Percentiles rank a stretch among this genome's conserved stretches.
These are phyloP conservation scores for Mormyrus proboscirostris DNA, from an alignment of 2,797 vertebrate genomes.

Conservation along the genomic window DNA sequence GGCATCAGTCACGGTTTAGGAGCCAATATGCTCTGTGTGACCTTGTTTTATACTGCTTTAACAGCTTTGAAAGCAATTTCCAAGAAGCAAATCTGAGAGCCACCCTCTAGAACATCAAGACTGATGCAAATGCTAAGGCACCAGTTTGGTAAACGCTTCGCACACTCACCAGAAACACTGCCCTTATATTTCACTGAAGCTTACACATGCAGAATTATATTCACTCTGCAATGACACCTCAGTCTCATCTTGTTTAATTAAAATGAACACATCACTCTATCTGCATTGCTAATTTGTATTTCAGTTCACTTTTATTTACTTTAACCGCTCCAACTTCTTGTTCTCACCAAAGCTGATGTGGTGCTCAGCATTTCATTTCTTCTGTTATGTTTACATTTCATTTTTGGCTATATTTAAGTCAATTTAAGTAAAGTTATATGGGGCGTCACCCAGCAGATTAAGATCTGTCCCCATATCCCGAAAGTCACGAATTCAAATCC, in stretches of 20 bases:
- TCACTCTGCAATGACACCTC: background rate
- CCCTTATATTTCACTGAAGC: background rate
- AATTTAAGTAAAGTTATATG: background rate
- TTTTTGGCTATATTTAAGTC: background rate
- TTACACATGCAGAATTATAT: background rate
- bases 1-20: background rate
- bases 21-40: background rate
- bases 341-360: background rate
- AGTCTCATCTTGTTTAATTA: background rate
- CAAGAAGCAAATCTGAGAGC: background rate
- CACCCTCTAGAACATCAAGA: background rate
- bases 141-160: background rate
- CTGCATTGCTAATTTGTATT: background rate
- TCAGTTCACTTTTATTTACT: background rate
- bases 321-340: background rate
- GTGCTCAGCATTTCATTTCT: background rate
- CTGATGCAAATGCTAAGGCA: background rate
- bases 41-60: slow-evolving; percentile 1
- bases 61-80: background rate
- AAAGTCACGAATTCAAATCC: background rate
- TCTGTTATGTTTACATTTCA: background rate
- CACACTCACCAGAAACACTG: background rate
- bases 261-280: background rate
- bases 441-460: background rate
- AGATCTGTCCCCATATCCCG: background rate